A percentile compares a stretch with the other conserved stretches of the same genome.
phyloP scores from a whole-genome alignment of 2,888 invertebrate genomes.

The Abscondita cerata region DNA sequence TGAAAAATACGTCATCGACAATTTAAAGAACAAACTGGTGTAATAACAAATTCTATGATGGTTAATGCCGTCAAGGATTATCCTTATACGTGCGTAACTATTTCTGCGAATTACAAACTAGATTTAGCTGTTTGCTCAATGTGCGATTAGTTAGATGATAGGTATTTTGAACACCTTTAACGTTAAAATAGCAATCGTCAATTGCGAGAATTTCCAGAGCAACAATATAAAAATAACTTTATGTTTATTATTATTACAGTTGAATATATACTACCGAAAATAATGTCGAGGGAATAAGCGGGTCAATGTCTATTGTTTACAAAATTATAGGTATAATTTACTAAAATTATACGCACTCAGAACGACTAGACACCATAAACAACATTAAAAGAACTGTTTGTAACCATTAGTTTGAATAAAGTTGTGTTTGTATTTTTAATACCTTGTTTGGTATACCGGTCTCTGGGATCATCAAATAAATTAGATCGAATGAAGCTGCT shows the following conservation, averaged over 20 bases:
- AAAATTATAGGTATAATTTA: conserved; percentile 3
- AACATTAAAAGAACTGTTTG: conserved; percentile 6
- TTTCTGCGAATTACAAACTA: conserved; percentile 17
- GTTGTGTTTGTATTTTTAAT: too few species aligned
- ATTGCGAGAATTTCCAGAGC: too few species aligned
- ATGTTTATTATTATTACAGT: too few species aligned
- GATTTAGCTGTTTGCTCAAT: not conserved
- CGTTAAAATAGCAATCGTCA: too few species aligned
- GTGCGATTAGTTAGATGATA: too few species aligned
- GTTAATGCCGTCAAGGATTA: not conserved
- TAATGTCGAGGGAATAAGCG: not conserved
- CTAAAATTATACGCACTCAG: conserved; percentile 9
- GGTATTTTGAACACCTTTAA: too few species aligned
- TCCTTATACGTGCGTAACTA: not conserved
- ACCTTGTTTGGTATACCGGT: too few species aligned
- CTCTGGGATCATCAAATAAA: too few species aligned
- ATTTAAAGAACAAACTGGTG: conserved; percentile 12
- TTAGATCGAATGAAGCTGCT: too few species aligned
- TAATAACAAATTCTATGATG: conserved; percentile 1
- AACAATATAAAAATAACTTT: too few species aligned
- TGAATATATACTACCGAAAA: not conserved
- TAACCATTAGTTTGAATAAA: too few species aligned
- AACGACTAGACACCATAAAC: conserved; percentile 19
- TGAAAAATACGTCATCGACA: conserved; percentile 2
- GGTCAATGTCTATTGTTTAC: conserved; percentile 16